These are phyloP conservation scores for Ceyx cyanopectus DNA, from an alignment of 2,113 vertebrate genomes.

Conservation along the genomic window DNA sequence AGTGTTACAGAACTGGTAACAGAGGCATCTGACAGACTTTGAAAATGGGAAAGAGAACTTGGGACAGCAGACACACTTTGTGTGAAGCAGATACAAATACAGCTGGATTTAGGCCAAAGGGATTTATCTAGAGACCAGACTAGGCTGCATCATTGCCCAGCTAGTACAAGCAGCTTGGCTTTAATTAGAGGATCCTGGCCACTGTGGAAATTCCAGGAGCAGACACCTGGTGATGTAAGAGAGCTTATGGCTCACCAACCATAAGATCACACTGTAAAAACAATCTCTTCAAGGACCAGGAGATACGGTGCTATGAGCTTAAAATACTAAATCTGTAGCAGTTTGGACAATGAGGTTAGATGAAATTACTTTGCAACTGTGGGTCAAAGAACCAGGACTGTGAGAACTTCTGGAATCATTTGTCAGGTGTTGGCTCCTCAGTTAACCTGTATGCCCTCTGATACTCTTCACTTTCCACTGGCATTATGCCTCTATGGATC, in stretches of 20 bases:
- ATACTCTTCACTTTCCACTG: neutral
- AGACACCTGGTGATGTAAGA: neutral
- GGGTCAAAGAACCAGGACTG: neutral
- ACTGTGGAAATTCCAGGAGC: neutral
- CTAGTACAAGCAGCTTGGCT: neutral
- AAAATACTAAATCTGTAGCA: neutral
- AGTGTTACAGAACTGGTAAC: neutral
- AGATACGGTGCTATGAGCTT: neutral
- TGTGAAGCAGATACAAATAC: neutral
- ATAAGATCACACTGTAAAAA: neutral
- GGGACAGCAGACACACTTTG: neutral
- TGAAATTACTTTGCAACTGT: neutral
- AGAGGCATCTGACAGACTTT: neutral
- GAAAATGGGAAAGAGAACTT: neutral
- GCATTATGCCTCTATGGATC: neutral
- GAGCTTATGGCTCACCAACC: neutral
- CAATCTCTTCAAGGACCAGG: neutral
- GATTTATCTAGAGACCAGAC: neutral
- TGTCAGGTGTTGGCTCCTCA: neutral
- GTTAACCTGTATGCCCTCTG: neutral
- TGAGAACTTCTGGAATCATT: neutral
- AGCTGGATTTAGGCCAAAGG: neutral
- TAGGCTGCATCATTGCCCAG: neutral
- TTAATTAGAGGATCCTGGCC: neutral
- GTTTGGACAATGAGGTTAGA: neutral